Evolutionary conservation across 2,113 vertebrate genomes (phyloP), one percentile per base, ranked within the genome.

Genomic region (Manacus vitellinus): DNA sequence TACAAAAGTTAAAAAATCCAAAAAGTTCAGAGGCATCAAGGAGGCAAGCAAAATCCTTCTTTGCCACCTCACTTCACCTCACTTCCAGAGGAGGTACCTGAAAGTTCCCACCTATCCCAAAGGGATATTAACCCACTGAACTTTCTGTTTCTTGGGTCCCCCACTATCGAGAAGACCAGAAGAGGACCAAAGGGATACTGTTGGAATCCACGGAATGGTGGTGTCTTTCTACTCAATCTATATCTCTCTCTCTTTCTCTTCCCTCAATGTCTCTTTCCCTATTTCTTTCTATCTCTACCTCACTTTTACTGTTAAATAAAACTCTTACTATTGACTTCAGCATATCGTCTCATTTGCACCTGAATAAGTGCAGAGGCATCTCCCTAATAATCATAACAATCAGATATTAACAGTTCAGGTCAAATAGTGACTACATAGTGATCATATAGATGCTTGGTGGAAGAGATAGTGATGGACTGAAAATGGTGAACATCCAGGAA

Each of bases 131-230:
- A 55, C 30, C 10, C 9, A 12, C 18, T 31, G 30, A 55, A 30
- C 28, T 20, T 19, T 31, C 28, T 19, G 17, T 31, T 55, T 55
- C 10, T 6, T 55, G 28, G 7, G 22, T 52, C 1, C 10, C 43
- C 16, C 31, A 52, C 7, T 14, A 44, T 12, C 22, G 22, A 6
- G 22, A 61, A 28, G 73, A 15, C 18, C 4, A 1, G 25, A 37
- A 17, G 14, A 27, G 27, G 27, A 23, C 14, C 11, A 27, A 22
- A 44, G 46, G 54, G 44, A 78, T 46, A 22, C 12, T 39, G 19
- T 2, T 44, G 27, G 11, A 27, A 22, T 68, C 21, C 17, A 22
- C 7, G 11, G 6, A 22, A 7, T 1, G 0, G 14, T 8, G 9
- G 9, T 18, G 37, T 18, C 14, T 44, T 61, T 44, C 30, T 23